Evolutionary conservation across 2,888 invertebrate genomes (phyloP), one percentile per base, ranked within the genome.

Genomic region (Cremastinae sp.): DNA sequence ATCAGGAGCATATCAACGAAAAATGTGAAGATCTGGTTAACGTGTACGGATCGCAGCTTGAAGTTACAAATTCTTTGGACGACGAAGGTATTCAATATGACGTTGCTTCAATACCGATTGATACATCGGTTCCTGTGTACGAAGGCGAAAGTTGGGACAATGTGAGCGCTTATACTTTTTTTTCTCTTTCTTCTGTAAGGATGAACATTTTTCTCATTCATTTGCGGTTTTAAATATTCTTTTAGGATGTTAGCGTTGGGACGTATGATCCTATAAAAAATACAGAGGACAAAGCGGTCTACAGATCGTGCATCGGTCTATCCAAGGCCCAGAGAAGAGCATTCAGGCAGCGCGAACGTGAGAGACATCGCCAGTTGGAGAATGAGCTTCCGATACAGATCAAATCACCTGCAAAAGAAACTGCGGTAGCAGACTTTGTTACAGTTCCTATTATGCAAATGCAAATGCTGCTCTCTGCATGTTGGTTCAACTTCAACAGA

Each of bases 241-340:
- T 5, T 36, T 28, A 84, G 83, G 81, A 79, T 4, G 47, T 70
- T 16, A 51, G 43, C 3, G 70, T 59, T 0, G 65, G 49, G 41
- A 78, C 77, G 1, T 85, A 84, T 47, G 73, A 84, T 75, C 82
- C 85, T 0, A 1, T 72, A 0, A 38, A 78, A 16, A 16, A 54
- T n/a, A 51, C 75, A 3, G 65, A 76, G 61, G 49, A 71, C 1
- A 77, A 58, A 14, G 28, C 62, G 1, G 45, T 84, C 14, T 20
- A 80, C 10, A 72, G 78, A 1, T 0, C 18, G 0, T 7, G 75
- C 14, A 49, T 78, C 0, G 81, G 80, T 9, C 72, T 75, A 4
- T 69, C 82, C 4, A 84, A 84, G 65, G 64, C 82, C 0, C 36
- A 81, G 66, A 81, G 66, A 18, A 81, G 75, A 12, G n/a, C 59